phyloP scores from a whole-genome alignment of 2,797 vertebrate genomes.

The Saxicola maurus region DNA sequence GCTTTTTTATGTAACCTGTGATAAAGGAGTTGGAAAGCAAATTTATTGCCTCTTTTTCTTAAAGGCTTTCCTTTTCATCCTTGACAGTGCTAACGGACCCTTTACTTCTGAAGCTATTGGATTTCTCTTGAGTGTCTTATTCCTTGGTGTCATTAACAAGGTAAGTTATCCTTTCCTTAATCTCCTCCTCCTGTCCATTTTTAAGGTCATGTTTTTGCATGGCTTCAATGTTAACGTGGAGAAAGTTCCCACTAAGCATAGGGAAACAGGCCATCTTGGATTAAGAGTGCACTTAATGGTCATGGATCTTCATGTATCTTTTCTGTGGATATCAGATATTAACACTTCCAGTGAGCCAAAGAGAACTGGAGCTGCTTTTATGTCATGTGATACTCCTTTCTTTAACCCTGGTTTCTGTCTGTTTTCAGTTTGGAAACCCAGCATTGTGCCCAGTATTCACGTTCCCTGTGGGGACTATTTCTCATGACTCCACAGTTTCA shows the following conservation, averaged over 20 bases:
- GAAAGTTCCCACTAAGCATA: background rate
- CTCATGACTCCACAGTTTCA: conserved; percentile 30
- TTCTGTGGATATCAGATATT: background rate
- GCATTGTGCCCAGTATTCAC: background rate
- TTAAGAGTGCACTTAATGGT: background rate
- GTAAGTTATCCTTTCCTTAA: conserved; percentile 33
- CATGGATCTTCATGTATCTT: background rate
- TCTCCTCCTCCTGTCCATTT: conserved; percentile 29
- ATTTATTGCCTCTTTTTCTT: conserved; percentile 45
- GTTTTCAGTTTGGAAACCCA: background rate
- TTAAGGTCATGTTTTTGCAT: conserved; percentile 10
- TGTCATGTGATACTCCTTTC: background rate
- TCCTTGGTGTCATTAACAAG: conserved; percentile 5
- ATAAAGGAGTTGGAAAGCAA: conserved; percentile 44
- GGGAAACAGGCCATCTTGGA: background rate
- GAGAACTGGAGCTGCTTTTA: background rate
- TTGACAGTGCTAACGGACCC: background rate
- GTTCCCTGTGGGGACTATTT: background rate
- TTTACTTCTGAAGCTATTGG: background rate
- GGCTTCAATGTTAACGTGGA: background rate
- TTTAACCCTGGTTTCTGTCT: background rate
- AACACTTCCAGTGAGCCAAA: background rate
- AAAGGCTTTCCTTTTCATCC: conserved; percentile 29
- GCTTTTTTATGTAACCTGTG: conserved; percentile 26
- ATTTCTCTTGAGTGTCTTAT: conserved; percentile 32